phyloP scores from a whole-genome alignment of 2,113 vertebrate species.

The Oenanthe melanoleuca region DNA sequence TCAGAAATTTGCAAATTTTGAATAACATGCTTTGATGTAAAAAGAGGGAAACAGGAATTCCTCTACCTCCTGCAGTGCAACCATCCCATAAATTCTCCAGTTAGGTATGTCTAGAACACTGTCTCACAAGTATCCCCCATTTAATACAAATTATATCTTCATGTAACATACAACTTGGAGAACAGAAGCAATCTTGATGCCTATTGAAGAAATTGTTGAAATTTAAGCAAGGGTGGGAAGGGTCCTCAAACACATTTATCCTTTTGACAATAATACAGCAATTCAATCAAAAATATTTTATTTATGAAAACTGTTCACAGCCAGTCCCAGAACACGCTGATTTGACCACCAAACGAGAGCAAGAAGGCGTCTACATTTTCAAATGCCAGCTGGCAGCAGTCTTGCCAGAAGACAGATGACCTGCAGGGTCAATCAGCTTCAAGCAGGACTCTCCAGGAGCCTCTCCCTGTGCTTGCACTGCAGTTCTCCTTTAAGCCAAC shows the following conservation, averaged over 20 bases:
- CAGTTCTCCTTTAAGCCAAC: background rate
- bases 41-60: background rate
- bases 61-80: background rate
- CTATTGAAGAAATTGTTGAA: background rate
- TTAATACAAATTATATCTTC: background rate
- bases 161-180: background rate
- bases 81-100: background rate
- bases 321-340: background rate
- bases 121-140: background rate
- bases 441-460: background rate
- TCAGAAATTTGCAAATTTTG: background rate
- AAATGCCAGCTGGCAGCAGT: background rate
- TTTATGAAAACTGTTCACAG: background rate
- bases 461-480: background rate
- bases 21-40: background rate
- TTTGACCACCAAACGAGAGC: background rate
- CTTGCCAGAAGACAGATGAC: background rate
- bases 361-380: background rate
- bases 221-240: background rate
- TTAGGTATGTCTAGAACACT: background rate
- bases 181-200: background rate
- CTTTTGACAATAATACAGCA: background rate
- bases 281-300: background rate
- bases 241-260: background rate
- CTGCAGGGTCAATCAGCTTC: background rate